phyloP scores from a whole-genome alignment of 2,888 invertebrate genomes.

The Platycnemis pennipes region DNA sequence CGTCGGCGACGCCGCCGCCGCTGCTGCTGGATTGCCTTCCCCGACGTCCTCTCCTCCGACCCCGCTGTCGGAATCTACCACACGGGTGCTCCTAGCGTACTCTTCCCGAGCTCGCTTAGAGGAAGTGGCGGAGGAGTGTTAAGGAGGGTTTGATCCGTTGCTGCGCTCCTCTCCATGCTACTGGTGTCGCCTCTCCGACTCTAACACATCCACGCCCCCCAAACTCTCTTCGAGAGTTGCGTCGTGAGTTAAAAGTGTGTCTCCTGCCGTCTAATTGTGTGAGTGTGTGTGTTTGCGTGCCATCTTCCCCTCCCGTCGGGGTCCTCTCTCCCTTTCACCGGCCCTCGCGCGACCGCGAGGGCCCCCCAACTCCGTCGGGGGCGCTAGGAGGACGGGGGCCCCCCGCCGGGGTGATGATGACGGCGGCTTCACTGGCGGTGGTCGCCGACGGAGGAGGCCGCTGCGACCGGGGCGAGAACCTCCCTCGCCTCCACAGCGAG shows the following conservation, averaged over 20 bases:
- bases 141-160: background rate
- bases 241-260: background rate
- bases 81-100: background rate
- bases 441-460: conserved; percentile 28
- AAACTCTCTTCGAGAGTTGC: background rate
- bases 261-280: too few relatives aligned
- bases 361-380: background rate
- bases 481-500: background rate
- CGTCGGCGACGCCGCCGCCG: background rate
- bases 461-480: background rate
- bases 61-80: background rate
- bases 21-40: background rate
- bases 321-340: background rate
- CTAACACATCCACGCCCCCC: conserved; percentile 6
- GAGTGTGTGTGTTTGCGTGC: background rate
- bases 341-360: background rate
- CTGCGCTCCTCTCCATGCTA: background rate
- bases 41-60: background rate
- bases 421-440: background rate
- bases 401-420: background rate
- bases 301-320: background rate
- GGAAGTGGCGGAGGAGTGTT: background rate
- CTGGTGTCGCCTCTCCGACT: background rate
- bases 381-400: background rate
- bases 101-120: background rate